Percentiles rank a stretch among this genome's conserved stretches.
Conservation (phyloP, 1,140 invertebrate genomes). For the Melitaea cinxia region DNA sequence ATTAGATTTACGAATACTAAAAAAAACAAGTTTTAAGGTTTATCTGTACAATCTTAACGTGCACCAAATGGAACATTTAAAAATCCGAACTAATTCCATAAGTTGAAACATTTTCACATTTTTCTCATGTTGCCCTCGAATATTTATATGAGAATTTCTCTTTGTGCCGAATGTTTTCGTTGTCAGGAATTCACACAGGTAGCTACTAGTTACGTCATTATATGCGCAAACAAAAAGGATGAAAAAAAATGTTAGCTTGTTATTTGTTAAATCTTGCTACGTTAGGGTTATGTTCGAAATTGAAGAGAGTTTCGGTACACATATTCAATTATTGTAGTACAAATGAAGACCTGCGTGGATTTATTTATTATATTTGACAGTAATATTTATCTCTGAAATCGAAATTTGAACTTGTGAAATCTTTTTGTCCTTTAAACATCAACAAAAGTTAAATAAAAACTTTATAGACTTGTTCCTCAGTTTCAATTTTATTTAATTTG, state of each 20-base stretch:
- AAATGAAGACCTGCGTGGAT: background rate
- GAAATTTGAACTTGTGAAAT: background rate
- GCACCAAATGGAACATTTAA: conserved; percentile 15
- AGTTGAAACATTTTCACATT: conserved; percentile 39
- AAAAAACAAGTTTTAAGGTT: background rate
- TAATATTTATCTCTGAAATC: background rate
- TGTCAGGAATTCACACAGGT: conserved; percentile 35
- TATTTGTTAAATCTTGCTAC: conserved; percentile 25
- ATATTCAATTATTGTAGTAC: background rate
- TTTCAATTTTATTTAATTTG: conserved; percentile 9
- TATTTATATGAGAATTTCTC: conserved; percentile 36
- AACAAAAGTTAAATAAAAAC: conserved; percentile 3
- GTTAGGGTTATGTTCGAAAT: conserved; percentile 19
- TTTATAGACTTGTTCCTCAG: background rate
- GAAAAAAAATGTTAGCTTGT: conserved; percentile 22
- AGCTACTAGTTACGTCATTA: conserved; percentile 32
- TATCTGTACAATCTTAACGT: conserved; percentile 15
- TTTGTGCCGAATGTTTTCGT: conserved; percentile 33
- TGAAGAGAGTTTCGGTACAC: background rate
- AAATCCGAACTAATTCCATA: conserved; percentile 39
- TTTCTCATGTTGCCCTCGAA: conserved; percentile 35
- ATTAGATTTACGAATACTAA: too few species aligned
- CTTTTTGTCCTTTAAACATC: background rate
- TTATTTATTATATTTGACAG: background rate
- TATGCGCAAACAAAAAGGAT: conserved; percentile 27